Evolutionary conservation across 2,113 vertebrate genomes (phyloP).

Genomic region (Corythaixoides concolor): DNA sequence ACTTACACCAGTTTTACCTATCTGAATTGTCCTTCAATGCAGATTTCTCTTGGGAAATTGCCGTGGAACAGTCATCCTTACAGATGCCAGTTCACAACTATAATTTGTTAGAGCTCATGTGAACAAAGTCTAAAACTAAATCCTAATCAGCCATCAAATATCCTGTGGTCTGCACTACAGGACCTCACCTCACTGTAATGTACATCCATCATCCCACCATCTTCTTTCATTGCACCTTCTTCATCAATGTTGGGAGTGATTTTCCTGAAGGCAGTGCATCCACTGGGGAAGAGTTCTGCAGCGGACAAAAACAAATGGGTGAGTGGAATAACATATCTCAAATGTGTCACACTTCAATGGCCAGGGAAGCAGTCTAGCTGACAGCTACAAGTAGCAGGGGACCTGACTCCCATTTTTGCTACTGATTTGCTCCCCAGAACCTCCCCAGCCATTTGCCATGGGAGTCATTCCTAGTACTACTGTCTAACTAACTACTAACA

Average conservation of each 20-base stretch:
- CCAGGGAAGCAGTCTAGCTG: neutral
- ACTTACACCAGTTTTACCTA: neutral
- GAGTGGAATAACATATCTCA: neutral
- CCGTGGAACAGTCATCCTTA: neutral
- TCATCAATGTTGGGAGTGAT: slow-evolving; percentile 93
- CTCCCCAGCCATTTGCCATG: neutral
- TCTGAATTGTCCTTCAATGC: neutral
- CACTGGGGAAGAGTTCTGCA: slow-evolving; percentile 88
- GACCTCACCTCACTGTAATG: slow-evolving; percentile 91
- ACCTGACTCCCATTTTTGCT: neutral
- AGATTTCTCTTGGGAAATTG: neutral
- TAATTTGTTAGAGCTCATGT: neutral
- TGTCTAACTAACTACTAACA: neutral
- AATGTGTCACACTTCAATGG: neutral
- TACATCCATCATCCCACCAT: slow-evolving; percentile 94
- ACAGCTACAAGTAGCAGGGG: neutral
- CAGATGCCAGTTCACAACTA: neutral
- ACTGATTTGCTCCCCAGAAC: neutral
- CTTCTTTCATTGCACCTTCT: slow-evolving; percentile 97
- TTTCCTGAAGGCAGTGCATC: slow-evolving; percentile 90
- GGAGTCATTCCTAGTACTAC: neutral
- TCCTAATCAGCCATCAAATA: neutral
- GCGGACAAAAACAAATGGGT: neutral
- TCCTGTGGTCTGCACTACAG: neutral
- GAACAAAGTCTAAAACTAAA: neutral